Base-by-base conservation (phyloP, 35 echinoderm and acorn worm genomes). In the Anneissia japonica region DNA sequence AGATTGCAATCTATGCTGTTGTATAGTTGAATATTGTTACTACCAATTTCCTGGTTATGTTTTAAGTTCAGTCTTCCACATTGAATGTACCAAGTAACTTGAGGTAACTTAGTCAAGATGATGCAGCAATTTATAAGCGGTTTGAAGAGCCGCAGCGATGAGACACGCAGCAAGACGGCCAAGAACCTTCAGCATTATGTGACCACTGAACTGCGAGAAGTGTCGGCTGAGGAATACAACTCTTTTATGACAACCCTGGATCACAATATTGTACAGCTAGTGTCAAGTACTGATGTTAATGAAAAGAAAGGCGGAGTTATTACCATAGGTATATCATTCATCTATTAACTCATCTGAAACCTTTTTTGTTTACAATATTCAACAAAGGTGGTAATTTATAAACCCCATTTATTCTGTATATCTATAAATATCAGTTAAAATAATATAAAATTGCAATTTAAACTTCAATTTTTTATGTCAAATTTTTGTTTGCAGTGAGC, bases 251-350 rank as follows among this genome's bases (percentile, higher is more conserved):
- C 93, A 35, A 89, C 88, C 17, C 74, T 97, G 39, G 93, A 97
- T 72, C 95, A 97, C 79, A 89, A 93, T 72, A 97, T 97, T 35
- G 93, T 97, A 82, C 91, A 97, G 72, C 37, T 97, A 30, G 95
- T 97, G 31, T 97, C 95, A 23, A 97, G 95, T 86, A 79, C 86
- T 36, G 95, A 97, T 76, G 95, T 93, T n/a, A 97, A 93, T 84
- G 95, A 97, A 74, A 97, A 97, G 86, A 97, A 97, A 77, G 95
- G 95, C 34, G 95, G 95, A 39, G 93, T 97, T 37, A 77, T 97
- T 82, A 91, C 95, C 5, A 97, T 97, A 23, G 95, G 95, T 97
- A 81, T 76, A 83, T 86, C 23, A 12, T 41, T 5, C 23, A 76
- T 75, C 23, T 38, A 11, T 82, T 46, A 82, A 82, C 46, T 23